phyloP scores from a whole-genome alignment of 1,140 invertebrate species.

The Streblospio benedicti region DNA sequence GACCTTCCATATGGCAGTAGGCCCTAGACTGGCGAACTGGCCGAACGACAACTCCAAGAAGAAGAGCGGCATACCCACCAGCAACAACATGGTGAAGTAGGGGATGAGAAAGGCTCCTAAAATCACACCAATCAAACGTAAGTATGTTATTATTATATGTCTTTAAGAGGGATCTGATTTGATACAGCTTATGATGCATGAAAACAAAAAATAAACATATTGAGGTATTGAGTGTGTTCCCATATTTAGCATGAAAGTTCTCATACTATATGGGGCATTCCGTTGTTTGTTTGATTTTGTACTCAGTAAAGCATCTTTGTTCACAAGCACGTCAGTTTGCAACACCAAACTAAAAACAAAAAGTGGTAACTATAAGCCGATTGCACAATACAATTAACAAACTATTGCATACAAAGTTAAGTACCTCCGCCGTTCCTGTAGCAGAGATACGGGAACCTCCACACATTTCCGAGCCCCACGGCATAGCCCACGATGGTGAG shows the following conservation, averaged over 20 bases:
- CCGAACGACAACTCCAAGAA: slow-evolving; percentile 34
- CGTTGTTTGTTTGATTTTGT: neutral
- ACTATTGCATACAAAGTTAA: neutral
- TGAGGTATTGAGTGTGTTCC: neutral
- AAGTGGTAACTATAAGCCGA: neutral
- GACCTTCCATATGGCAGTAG: slow-evolving; percentile 38
- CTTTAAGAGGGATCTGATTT: no score
- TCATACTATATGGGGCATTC: neutral
- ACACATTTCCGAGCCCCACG: slow-evolving; percentile 24
- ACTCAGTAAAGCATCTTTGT: neutral
- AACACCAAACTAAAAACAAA: neutral
- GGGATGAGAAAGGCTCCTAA: slow-evolving; percentile 36
- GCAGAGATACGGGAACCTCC: slow-evolving; percentile 13
- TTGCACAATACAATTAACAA: neutral
- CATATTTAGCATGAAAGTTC: neutral
- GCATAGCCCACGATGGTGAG: slow-evolving; percentile 24
- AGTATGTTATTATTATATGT: no score
- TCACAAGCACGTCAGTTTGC: neutral
- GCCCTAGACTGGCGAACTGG: slow-evolving; percentile 31
- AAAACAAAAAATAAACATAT: no score
- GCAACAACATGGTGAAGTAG: slow-evolving; percentile 28
- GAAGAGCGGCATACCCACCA: slow-evolving; percentile 33
- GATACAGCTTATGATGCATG: no score
- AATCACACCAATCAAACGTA: no score
- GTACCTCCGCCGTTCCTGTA: slow-evolving; percentile 11